These are phyloP conservation scores for Callithrix jacchus DNA, from an alignment of 2,113 vertebrate species.

Conservation along the genomic window DNA sequence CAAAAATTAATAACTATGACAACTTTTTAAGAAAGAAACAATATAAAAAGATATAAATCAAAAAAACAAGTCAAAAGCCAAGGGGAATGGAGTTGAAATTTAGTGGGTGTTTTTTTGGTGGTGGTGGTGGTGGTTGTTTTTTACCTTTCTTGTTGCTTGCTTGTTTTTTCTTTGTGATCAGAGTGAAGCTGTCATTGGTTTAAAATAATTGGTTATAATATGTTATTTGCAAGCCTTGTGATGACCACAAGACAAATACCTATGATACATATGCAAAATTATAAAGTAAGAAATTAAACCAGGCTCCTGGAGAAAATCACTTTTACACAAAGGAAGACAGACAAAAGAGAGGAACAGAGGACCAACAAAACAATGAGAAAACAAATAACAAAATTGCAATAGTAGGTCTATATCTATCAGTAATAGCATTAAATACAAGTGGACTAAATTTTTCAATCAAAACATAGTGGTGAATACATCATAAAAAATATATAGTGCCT, in stretches of 20 bases:
- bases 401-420: neutral
- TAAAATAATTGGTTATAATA: neutral
- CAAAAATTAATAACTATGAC: too few species aligned
- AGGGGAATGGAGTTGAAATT: neutral
- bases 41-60: neutral
- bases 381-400: neutral
- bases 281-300: neutral
- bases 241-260: neutral
- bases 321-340: neutral
- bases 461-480: neutral
- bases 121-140: neutral
- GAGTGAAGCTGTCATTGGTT: neutral
- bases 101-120: neutral
- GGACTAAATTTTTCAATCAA: neutral
- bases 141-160: neutral
- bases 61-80: neutral
- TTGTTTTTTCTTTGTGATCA: neutral
- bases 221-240: neutral
- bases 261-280: neutral
- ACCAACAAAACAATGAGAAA: neutral
- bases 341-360: neutral
- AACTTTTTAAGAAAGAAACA: neutral
- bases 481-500: neutral
- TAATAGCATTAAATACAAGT: neutral
- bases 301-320: neutral